Conservation (phyloP, 1,140 invertebrate genomes). For the Tribolium madens region DNA sequence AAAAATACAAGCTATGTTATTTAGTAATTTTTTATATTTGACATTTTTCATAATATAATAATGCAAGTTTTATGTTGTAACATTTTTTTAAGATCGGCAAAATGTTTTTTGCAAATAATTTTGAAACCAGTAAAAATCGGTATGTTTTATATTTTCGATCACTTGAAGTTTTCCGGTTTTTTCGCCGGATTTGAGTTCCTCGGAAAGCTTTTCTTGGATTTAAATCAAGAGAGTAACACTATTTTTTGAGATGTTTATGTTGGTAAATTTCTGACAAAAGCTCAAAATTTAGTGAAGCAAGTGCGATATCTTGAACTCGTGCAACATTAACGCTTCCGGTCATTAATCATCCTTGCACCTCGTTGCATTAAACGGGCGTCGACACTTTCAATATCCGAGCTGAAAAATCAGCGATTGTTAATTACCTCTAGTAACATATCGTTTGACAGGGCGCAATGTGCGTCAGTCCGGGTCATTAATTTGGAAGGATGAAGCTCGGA, state of each 20-base stretch:
- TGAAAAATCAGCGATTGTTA: not conserved
- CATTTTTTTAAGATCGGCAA: too few relatives aligned
- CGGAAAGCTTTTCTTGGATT: too few relatives aligned
- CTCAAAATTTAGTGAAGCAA: not conserved
- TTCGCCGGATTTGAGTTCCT: too few relatives aligned
- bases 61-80: too few relatives aligned
- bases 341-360: not conserved
- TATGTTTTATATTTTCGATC: too few relatives aligned
- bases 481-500: conserved; percentile 55
- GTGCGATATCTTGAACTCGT: not conserved
- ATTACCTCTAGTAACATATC: conserved; percentile 21
- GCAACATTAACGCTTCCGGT: not conserved
- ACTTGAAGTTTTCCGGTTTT: too few relatives aligned
- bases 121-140: too few relatives aligned
- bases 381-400: not conserved
- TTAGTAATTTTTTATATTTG: too few relatives aligned
- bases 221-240: too few relatives aligned
- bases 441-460: conserved; percentile 27
- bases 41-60: too few relatives aligned
- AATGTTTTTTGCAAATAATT: too few relatives aligned
- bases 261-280: not conserved
- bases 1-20: too few relatives aligned
- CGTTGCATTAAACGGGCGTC: not conserved
- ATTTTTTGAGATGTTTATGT: not conserved
- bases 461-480: conserved; percentile 57